Evolutionary conservation across 2,797 vertebrate genomes (phyloP), one percentile per base, ranked within the genome.

Genomic region (Synaphobranchus kaupii): DNA sequence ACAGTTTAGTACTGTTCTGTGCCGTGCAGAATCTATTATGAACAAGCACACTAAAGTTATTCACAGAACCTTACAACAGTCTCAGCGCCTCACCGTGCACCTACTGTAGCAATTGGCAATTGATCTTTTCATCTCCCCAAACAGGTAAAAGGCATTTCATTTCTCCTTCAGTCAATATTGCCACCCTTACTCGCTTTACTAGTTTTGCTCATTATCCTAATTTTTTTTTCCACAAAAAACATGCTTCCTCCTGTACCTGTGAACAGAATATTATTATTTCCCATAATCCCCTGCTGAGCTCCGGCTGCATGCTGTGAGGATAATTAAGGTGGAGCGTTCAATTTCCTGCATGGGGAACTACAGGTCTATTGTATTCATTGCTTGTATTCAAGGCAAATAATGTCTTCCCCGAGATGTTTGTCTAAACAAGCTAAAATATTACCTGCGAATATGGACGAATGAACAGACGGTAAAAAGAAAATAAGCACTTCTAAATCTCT

Each of bases 281-380:
- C 44, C 78, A 81, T 81, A 81, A 81, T 50, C 22, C 78, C 47
- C 44, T 50, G 25, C 78, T 81, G 78, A 81, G 78, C 78, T n/a
- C 78, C 47, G n/a, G 25, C 47, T 47, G 50, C 78, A 81, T 48
- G 78, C 78, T 81, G 78, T 12, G 78, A n/a, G 78, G 47, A 81
- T 81, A 81, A 81, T 81, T 81, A 81, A 81, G 78, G 78, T 81
- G 47, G 44, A 81, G 78, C 47, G 47, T 50, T 81, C 78, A 48
- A 81, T 50, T 81, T 81, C 47, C 47, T 81, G 78, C 78, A 48
- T 50, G 47, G 78, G 47, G 78, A 81, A 50, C 78, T 81, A 81
- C 78, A 81, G 78, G 78, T 10, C 47, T 81, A 81, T 81, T 81
- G 78, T 81, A 81, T 47, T 81, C 78, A 48, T 81, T 81, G 78